Base-by-base conservation (phyloP, 37 sponge, comb jelly and placozoan species). In the Bolinopsis microptera region DNA sequence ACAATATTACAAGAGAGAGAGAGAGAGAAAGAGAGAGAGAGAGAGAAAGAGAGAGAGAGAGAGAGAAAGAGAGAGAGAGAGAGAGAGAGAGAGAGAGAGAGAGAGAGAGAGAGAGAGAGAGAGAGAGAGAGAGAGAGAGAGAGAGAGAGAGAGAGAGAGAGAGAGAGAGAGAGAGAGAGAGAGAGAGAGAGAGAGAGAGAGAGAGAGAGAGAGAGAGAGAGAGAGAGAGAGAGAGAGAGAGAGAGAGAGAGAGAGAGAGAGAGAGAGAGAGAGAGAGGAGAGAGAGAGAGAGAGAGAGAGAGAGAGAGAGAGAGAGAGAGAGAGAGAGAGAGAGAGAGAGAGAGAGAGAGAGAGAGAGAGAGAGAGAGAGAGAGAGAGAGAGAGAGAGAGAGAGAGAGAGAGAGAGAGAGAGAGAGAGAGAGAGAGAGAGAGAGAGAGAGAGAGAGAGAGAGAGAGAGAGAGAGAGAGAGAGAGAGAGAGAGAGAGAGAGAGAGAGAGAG, bases 201-300 rank as follows among this genome's bases (percentile, higher is more conserved):
- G 68, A 21, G 68, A 67, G 68, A 67, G 68, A 67, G 68, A 67
- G 13, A 67, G 68, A 67, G 68, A 67, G 68, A 22, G 68, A 67
- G 21, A 67, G 68, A 67, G 68, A 67, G 68, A 67, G 68, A 67
- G 68, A 67, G 68, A 67, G 21, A 21, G 13, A 21, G 68, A 67
- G n/a, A n/a, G n/a, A n/a, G n/a, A n/a, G n/a, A n/a, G n/a, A n/a
- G n/a, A n/a, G n/a, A 67, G 68, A 67, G 68, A 67, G 68, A 67
- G 68, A 22, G 68, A 22, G 68, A 22, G 68, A 67, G 68, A 67
- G 68, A 67, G 68, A 67, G 68, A 67, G 68, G 68, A 67, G 68
- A 67, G 68, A 67, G 68, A 67, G 68, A 72, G 75, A 24, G 75
- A 72, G 26, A 72, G 75, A 24, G 75, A 72, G 26, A 72, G 75